Base-by-base conservation (phyloP, 2,797 vertebrate genomes). In the Gallinago stenura region DNA sequence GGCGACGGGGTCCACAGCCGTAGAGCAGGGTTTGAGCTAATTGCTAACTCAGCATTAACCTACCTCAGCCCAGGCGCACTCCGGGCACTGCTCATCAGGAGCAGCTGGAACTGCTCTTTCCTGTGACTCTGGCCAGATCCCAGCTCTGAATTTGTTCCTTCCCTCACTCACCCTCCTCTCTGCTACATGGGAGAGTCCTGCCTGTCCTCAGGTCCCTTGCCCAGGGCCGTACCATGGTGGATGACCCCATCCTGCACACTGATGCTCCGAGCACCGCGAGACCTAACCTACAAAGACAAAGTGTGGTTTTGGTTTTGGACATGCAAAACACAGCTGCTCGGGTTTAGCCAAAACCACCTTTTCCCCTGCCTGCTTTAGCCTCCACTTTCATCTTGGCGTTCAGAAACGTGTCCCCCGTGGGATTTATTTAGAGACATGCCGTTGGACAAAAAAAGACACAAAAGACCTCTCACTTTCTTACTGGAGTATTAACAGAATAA, bases 301-400 rank as follows among this genome's bases (percentile, higher is more conserved):
- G 37, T 10, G 31, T 83, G 89, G 84, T 33, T 93, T 95, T 95
- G 64, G 78, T 83, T 94, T 84, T 87, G 90, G 88, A 62, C 86
- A 65, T 48, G 64, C 77, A 96, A 95, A 96, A 71, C n/a, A 89
- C 65, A 91, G 48, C 65, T 93, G 71, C 66, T 54, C 0, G 0
- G 15, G 26, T 77, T 79, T 82, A 89, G 86, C 66, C 80, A 94
- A 95, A 96, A 94, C 80, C 93, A 92, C 94, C 94, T 96, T 95
- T 93, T 50, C 26, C 41, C 78, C 75, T 80, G 77, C 66, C 73
- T 93, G 65, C 83, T 76, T 92, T 18, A 88, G 91, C 61, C 66
- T 93, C 58, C 39, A 19, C 92, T 96, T 90, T 94, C 73, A 94
- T 95, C 92, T 90, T 46, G 64, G 33, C 0, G 0, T 61, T 90